Evolutionary conservation across 1,140 invertebrate species (phyloP).

Genomic region (Adoxophyes honmai): DNA sequence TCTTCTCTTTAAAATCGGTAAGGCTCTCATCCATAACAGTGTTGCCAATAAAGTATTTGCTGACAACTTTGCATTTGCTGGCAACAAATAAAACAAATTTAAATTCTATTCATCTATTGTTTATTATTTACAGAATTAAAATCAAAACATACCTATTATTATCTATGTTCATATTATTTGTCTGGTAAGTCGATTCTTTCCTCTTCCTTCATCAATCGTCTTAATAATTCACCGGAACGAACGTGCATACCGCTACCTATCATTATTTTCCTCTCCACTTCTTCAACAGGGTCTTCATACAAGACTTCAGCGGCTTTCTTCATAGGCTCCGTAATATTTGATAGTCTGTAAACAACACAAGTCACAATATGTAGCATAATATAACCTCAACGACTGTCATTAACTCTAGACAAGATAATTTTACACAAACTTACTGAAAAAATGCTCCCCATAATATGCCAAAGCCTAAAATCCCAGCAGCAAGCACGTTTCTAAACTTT

Average conservation of each 20-base stretch:
- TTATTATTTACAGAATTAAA: neutral
- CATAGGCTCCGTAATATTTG: constrained; percentile 39
- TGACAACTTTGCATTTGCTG: constrained; percentile 39
- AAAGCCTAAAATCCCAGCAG: constrained; percentile 41
- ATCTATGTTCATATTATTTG: constrained; percentile 46
- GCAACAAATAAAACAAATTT: constrained; percentile 51
- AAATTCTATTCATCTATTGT: neutral
- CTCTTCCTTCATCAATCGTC: constrained; percentile 40
- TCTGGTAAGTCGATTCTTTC: constrained; percentile 46
- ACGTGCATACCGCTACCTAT: constrained; percentile 49
- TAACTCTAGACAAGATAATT: neutral
- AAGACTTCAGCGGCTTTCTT: constrained; percentile 43
- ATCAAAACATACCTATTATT: constrained; percentile 29
- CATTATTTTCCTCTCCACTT: constrained; percentile 57
- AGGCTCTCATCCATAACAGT: constrained; percentile 63
- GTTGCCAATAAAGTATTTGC: constrained; percentile 51
- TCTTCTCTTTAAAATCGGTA: constrained; percentile 48
- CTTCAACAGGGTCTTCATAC: constrained; percentile 60
- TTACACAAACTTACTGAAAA: constrained; percentile 49
- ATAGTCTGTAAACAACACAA: constrained; percentile 42
- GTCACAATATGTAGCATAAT: constrained; percentile 4
- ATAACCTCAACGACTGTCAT: constrained; percentile 15
- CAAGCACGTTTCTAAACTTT: constrained; percentile 59
- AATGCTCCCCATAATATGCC: constrained; percentile 47
- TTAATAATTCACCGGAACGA: constrained; percentile 39